Conservation (phyloP, 2,797 vertebrate genomes). For the Thunnus albacares region DNA sequence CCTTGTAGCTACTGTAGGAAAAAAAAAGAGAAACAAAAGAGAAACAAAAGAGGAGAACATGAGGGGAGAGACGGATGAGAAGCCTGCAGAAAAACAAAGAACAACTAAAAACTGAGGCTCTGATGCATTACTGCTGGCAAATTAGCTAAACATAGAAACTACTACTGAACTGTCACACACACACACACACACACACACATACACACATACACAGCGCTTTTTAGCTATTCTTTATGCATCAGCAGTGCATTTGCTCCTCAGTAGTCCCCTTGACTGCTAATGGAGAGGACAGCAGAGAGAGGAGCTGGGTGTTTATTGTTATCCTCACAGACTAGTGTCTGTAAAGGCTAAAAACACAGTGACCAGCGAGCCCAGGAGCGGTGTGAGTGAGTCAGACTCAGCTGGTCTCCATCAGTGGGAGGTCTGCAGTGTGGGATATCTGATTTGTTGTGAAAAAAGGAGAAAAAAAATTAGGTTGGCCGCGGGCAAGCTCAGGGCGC, state of each 20-base stretch:
- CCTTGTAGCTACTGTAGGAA: background rate
- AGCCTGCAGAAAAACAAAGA: slow-evolving; percentile 55
- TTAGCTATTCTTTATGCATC: slow-evolving; percentile 59
- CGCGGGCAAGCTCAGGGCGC: slow-evolving; percentile 48
- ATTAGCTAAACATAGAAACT: slow-evolving; percentile 64
- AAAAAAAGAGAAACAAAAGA: slow-evolving; percentile 9
- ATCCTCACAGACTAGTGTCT: slow-evolving; percentile 57
- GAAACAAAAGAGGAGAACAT: slow-evolving; percentile 13
- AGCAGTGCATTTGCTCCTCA: slow-evolving; percentile 53
- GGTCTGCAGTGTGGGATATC: slow-evolving; percentile 60
- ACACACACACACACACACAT: slow-evolving; percentile 20
- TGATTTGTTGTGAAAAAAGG: slow-evolving; percentile 55
- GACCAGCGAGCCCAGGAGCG: slow-evolving; percentile 61
- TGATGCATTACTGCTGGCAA: slow-evolving; percentile 64
- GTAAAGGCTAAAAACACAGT: slow-evolving; percentile 69
- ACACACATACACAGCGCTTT: slow-evolving; percentile 17
- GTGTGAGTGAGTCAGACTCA: slow-evolving; percentile 72
- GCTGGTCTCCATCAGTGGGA: slow-evolving; percentile 71
- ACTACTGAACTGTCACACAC: slow-evolving; percentile 36
- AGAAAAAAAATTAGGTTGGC: slow-evolving; percentile 38
- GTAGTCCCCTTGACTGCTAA: slow-evolving; percentile 58
- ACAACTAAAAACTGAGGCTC: slow-evolving; percentile 42
- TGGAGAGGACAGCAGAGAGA: slow-evolving; percentile 60
- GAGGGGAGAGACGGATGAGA: slow-evolving; percentile 41
- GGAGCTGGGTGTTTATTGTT: slow-evolving; percentile 66